Evolutionary conservation across 2,113 vertebrate species (phyloP).

Genomic region (Haemorhous mexicanus): DNA sequence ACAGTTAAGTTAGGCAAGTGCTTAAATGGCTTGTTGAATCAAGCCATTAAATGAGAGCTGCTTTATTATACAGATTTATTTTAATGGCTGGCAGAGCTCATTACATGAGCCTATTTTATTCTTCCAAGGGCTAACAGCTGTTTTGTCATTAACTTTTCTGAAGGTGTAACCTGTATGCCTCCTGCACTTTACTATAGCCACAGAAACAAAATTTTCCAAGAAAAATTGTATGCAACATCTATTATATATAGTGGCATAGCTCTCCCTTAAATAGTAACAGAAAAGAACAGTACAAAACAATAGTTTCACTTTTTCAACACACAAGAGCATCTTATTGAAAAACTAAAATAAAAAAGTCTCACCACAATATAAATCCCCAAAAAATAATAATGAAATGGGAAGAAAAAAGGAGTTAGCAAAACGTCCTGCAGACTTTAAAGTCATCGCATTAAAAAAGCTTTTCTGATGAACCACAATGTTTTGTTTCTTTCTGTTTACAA

Average conservation of each 20-base stretch:
- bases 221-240: constrained; percentile 49
- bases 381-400: constrained; percentile 43
- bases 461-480: constrained; percentile 35
- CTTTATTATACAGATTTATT: neutral
- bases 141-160: neutral
- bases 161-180: constrained; percentile 25
- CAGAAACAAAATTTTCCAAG: constrained; percentile 34
- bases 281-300: constrained; percentile 69
- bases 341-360: constrained; percentile 55
- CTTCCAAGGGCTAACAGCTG: constrained; percentile 10
- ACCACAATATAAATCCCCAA: constrained; percentile 68
- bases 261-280: constrained; percentile 73
- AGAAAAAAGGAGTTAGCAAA: constrained; percentile 25
- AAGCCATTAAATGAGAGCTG: constrained; percentile 24
- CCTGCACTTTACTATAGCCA: constrained; percentile 28
- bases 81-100: constrained; percentile 21
- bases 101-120: constrained; percentile 4
- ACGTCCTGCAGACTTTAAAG: constrained; percentile 8
- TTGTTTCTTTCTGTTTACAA: constrained; percentile 4
- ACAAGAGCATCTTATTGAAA: constrained; percentile 51
- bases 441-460: neutral
- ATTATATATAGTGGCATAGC: constrained; percentile 61
- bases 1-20: constrained; percentile 47
- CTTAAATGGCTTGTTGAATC: constrained; percentile 44
- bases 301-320: constrained; percentile 45